These are phyloP conservation scores for Protobothrops flavoviridis DNA, from an alignment of 2,113 vertebrate genomes.

Conservation along the genomic window DNA sequence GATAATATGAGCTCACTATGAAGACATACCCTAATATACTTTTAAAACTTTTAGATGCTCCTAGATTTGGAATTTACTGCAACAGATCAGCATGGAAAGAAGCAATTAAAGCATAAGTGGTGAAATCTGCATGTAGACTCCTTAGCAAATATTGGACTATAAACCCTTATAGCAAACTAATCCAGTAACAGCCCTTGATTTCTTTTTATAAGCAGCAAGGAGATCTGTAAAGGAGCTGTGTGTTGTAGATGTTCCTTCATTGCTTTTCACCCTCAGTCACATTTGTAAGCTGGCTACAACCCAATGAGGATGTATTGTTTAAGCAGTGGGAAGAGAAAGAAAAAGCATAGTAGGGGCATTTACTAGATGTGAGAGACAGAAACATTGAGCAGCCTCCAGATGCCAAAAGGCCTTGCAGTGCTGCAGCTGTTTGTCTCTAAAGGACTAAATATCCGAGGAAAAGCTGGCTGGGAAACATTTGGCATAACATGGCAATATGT, in stretches of 20 bases:
- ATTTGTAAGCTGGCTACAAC: background rate
- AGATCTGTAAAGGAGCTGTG: conserved; percentile 8
- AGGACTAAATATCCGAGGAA: background rate
- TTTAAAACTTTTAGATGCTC: background rate
- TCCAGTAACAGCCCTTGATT: accelerated
- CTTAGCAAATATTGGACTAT: background rate
- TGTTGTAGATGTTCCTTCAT: background rate
- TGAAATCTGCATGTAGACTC: background rate
- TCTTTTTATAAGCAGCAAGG: background rate
- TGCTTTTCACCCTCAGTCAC: background rate
- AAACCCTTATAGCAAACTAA: background rate
- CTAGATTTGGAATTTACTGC: background rate
- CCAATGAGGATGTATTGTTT: background rate
- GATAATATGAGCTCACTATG: background rate
- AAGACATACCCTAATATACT: background rate
- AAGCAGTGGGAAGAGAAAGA: background rate
- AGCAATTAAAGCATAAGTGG: background rate
- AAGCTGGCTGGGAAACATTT: background rate
- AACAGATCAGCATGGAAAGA: background rate
- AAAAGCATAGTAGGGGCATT: background rate
- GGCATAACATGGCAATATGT: background rate
- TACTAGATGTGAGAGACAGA: background rate
- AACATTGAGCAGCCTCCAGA: background rate
- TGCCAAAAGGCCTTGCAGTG: background rate
- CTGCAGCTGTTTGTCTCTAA: background rate